These are phyloP conservation scores for Conus canariensis DNA, from an alignment of 2,888 invertebrate genomes.

Conservation along the genomic window DNA sequence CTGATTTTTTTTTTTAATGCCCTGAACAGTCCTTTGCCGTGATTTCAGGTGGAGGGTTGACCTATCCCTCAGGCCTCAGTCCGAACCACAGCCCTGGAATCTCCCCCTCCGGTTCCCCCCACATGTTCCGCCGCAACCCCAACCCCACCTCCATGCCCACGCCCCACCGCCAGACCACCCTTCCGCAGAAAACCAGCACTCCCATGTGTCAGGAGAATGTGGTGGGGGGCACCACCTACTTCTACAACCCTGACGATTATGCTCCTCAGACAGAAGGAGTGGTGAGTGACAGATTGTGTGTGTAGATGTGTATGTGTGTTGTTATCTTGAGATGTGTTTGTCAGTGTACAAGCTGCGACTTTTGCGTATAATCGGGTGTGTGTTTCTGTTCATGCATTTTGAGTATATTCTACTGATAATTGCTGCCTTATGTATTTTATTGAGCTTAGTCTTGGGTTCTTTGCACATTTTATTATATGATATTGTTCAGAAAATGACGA, in stretches of 20 bases:
- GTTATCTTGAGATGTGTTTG: no score
- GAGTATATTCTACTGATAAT: no score
- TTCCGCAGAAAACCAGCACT: slow-evolving; percentile 55
- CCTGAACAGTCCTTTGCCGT: background rate
- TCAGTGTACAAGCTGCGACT: no score
- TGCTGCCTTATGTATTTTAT: no score
- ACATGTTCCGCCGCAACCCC: slow-evolving; percentile 64
- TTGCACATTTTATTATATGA: no score
- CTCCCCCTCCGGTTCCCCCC: slow-evolving; percentile 70
- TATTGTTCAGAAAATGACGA: no score
- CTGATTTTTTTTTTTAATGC: no score
- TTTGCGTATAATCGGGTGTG: background rate
- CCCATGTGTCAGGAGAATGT: slow-evolving; percentile 75
- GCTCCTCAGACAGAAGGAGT: slow-evolving; percentile 73
- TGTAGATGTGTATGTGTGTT: background rate
- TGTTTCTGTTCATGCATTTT: background rate
- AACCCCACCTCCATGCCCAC: slow-evolving; percentile 66
- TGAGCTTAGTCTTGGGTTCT: no score
- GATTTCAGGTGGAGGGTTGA: slow-evolving; percentile 41
- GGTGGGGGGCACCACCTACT: slow-evolving; percentile 94
- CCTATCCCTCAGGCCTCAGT: slow-evolving; percentile 58
- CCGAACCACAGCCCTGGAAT: slow-evolving; percentile 72
- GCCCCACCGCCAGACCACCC: slow-evolving; percentile 61
- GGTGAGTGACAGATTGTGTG: slow-evolving; percentile 73
- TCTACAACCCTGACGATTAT: slow-evolving; percentile 83